Percentiles rank a stretch among this genome's conserved stretches.
These are phyloP conservation scores for Siniperca chuatsi DNA, from an alignment of 2,113 vertebrate species.

Conservation along the genomic window DNA sequence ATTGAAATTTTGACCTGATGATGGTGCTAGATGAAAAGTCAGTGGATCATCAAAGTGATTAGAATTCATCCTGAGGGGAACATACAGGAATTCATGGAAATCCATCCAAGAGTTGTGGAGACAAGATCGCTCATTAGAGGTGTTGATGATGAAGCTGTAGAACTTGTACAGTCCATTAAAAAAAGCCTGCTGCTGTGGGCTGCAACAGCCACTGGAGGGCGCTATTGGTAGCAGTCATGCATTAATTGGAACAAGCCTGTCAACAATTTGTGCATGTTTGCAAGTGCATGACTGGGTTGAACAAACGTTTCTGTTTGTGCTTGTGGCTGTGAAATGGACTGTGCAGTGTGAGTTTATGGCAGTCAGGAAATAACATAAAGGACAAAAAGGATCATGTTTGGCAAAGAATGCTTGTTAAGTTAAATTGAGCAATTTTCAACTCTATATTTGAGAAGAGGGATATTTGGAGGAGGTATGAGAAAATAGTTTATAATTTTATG, in stretches of 20 bases:
- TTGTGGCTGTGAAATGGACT: slow-evolving; percentile 14
- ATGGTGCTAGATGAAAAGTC: not conserved
- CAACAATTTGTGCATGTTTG: slow-evolving; percentile 45
- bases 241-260: slow-evolving; percentile 31
- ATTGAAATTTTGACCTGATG: not conserved
- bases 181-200: not conserved
- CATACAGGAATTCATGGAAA: not conserved
- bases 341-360: not conserved
- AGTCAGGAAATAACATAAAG: not conserved
- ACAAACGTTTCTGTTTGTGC: slow-evolving; percentile 23
- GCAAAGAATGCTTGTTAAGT: not conserved
- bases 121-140: not conserved
- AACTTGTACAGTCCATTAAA: not conserved
- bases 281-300: slow-evolving; percentile 18
- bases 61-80: not conserved
- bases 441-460: not conserved
- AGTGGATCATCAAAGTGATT: not conserved
- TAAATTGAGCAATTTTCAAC: slow-evolving; percentile 3
- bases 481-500: not conserved
- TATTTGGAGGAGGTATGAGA: not conserved
- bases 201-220: slow-evolving; percentile 22
- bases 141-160: slow-evolving; percentile 3
- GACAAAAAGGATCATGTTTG: not conserved
- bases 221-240: slow-evolving; percentile 4
- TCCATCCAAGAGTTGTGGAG: not conserved